phyloP scores from a whole-genome alignment of 2,888 invertebrate genomes.

The Cinara cedri region DNA sequence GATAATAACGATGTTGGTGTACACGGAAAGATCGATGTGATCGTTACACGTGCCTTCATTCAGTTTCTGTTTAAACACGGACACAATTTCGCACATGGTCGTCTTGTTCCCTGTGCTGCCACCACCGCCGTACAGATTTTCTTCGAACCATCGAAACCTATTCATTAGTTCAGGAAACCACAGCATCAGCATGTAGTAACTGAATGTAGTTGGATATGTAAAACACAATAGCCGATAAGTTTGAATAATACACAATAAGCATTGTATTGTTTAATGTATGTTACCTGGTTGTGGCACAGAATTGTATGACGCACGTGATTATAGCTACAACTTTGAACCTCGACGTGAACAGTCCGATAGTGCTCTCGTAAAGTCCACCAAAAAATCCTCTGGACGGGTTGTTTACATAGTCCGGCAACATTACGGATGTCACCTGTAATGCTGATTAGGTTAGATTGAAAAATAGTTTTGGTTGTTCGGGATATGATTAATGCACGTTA shows the following conservation, averaged over 20 bases:
- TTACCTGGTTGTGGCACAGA: conserved; percentile 45
- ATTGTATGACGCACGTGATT: conserved; percentile 35
- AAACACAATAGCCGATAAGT: not conserved
- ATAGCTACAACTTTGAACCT: conserved; percentile 27
- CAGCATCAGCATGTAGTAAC: conserved; percentile 88
- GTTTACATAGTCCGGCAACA: conserved; percentile 13
- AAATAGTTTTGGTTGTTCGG: too few relatives aligned
- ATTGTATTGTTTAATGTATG: not conserved
- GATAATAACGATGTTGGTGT: conserved; percentile 77
- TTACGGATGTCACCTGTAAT: conserved; percentile 14
- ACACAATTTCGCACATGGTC: conserved; percentile 79
- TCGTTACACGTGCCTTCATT: conserved; percentile 56
- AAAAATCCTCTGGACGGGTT: conserved; percentile 3
- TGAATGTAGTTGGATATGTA: conserved; percentile 63
- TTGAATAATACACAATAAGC: not conserved
- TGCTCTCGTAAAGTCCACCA: conserved; percentile 25
- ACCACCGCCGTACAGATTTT: conserved; percentile 70
- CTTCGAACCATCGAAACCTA: conserved; percentile 80
- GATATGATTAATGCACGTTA: too few relatives aligned
- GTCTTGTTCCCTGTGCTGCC: conserved; percentile 68
- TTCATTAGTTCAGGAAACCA: conserved; percentile 91
- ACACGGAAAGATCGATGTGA: conserved; percentile 71
- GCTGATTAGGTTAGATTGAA: not conserved
- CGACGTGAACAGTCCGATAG: conserved; percentile 8
- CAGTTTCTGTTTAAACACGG: conserved; percentile 64